phyloP scores from a whole-genome alignment of 2,888 invertebrate genomes.

The Thecocarcelia acutangulata region DNA sequence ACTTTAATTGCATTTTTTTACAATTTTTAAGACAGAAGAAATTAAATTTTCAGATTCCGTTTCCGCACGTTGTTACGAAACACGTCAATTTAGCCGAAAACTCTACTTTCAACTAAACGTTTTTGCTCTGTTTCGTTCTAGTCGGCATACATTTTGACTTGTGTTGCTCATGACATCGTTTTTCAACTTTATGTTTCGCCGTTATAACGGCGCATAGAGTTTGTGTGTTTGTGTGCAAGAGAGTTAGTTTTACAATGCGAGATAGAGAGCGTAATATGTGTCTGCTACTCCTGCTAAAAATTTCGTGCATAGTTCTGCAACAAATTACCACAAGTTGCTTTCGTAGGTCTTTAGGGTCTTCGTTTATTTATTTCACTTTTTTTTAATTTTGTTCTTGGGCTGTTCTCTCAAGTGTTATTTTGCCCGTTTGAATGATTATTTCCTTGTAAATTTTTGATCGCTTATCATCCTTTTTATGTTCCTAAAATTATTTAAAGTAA shows the following conservation, averaged over 20 bases:
- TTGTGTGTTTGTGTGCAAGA: slow-evolving; percentile 5
- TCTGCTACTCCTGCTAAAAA: slow-evolving; percentile 16
- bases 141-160: slow-evolving; percentile 58
- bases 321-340: slow-evolving; percentile 49
- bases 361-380: slow-evolving; percentile 23
- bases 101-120: slow-evolving; percentile 81
- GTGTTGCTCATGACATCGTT: slow-evolving; percentile 67
- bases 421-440: background rate
- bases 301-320: slow-evolving; percentile 38
- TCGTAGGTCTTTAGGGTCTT: slow-evolving; percentile 31
- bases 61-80: slow-evolving; percentile 75
- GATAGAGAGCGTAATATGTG: background rate
- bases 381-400: background rate
- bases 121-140: slow-evolving; percentile 73
- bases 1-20: background rate
- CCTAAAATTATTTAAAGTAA: background rate
- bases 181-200: slow-evolving; percentile 63
- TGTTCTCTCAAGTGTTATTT: background rate
- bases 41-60: slow-evolving; percentile 52
- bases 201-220: slow-evolving; percentile 62
- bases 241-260: slow-evolving; percentile 6
- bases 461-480: background rate
- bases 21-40: background rate
- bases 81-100: slow-evolving; percentile 80
- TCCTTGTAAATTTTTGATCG: slow-evolving; percentile 33